These are phyloP conservation scores for Theretra japonica DNA, from an alignment of 2,888 invertebrate genomes.

Conservation along the genomic window DNA sequence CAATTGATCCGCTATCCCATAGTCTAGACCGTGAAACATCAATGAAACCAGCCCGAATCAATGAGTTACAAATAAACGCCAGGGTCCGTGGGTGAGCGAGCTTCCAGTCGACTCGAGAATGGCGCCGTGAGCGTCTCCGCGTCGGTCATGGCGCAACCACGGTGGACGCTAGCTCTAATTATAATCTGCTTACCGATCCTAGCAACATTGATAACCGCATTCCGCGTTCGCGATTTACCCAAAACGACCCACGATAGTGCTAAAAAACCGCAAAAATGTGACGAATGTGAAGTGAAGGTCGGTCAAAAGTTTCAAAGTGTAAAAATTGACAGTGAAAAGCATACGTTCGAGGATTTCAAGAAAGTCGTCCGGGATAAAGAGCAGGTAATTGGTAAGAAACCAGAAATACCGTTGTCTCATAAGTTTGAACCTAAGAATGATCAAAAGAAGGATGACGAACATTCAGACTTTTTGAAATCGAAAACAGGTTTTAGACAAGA, in stretches of 20 bases:
- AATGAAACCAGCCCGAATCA: slow-evolving; percentile 66
- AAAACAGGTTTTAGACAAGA: slow-evolving; percentile 51
- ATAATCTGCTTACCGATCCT: slow-evolving; percentile 77
- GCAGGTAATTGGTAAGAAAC: slow-evolving; percentile 55
- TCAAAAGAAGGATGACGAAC: slow-evolving; percentile 53
- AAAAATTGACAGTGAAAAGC: slow-evolving; percentile 71
- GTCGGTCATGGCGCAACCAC: slow-evolving; percentile 77
- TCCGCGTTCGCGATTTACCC: slow-evolving; percentile 80
- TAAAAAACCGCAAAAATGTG: slow-evolving; percentile 69
- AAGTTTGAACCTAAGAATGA: slow-evolving; percentile 58
- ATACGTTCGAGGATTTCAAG: slow-evolving; percentile 63
- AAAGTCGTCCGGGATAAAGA: slow-evolving; percentile 64
- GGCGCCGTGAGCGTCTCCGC: slow-evolving; percentile 77
- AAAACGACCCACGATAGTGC: slow-evolving; percentile 62
- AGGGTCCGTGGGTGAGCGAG: slow-evolving; percentile 59
- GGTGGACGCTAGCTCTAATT: slow-evolving; percentile 79
- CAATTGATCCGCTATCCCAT: slow-evolving; percentile 57
- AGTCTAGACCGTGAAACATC: slow-evolving; percentile 64
- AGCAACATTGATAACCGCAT: slow-evolving; percentile 82
- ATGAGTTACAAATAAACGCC: slow-evolving; percentile 70
- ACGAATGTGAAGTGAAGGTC: slow-evolving; percentile 74
- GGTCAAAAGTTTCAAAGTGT: slow-evolving; percentile 65
- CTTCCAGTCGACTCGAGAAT: slow-evolving; percentile 72
- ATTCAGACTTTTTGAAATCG: slow-evolving; percentile 43
- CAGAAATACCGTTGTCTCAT: slow-evolving; percentile 50